These are phyloP conservation scores for Manacus vitellinus DNA, from an alignment of 2,113 vertebrate species.

Conservation along the genomic window DNA sequence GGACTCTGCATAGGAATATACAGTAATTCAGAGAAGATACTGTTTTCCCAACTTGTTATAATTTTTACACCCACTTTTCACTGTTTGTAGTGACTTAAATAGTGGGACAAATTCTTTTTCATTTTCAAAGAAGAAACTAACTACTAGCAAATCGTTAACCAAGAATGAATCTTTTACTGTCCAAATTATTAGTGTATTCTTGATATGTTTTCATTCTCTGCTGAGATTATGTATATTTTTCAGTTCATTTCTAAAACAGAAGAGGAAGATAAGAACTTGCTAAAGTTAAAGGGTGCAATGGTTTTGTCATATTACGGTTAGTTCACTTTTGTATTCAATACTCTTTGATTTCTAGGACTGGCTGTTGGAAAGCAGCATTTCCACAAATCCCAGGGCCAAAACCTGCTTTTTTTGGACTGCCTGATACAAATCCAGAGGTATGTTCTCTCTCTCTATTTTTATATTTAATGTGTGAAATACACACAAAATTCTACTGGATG, in stretches of 20 bases:
- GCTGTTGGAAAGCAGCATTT: constrained; percentile 30
- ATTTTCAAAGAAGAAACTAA: background rate
- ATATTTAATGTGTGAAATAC: background rate
- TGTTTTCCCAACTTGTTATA: background rate
- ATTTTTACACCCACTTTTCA: background rate
- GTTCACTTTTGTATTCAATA: background rate
- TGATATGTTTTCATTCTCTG: background rate
- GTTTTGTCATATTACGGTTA: accelerated
- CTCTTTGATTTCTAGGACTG: background rate
- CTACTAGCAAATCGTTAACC: background rate
- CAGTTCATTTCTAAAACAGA: background rate
- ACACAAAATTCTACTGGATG: background rate
- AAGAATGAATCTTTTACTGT: background rate
- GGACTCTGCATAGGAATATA: background rate
- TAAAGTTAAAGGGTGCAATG: background rate
- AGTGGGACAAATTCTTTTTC: background rate
- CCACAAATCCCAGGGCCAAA: constrained; percentile 45
- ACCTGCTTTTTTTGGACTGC: background rate
- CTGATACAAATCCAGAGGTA: constrained; percentile 9
- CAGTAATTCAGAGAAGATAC: background rate
- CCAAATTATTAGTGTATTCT: background rate
- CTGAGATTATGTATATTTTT: background rate
- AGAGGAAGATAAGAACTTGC: background rate
- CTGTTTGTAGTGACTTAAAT: background rate
- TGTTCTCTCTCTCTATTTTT: background rate